Evolutionary conservation across 2,113 vertebrate genomes (phyloP), one percentile per base, ranked within the genome.

Genomic region (Numida meleagris): DNA sequence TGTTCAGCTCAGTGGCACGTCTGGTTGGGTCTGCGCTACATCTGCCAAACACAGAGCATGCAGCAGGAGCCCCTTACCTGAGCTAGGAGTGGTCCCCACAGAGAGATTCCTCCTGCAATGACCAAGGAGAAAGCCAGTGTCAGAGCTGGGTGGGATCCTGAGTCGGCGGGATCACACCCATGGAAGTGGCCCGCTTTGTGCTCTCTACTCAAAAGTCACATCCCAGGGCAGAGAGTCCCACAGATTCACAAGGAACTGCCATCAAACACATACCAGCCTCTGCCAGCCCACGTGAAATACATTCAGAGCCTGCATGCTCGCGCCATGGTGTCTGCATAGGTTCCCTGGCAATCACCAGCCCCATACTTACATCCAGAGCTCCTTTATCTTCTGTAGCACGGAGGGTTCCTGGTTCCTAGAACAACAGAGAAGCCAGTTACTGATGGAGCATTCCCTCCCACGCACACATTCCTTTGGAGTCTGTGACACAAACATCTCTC

Each of bases 301-400:
- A 8, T 14, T 15, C 46, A 55, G 53, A 77, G 33, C 38, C 25
- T 21, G 36, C 45, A 3, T 1, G 5, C 38, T 34, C 46, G 31
- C 3, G 0, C 42, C 18, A 14, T 2, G 5, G 24, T 36, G 14
- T 6, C 53, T 23, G 25, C 20, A 43, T 5, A 15, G 1, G 1
- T 18, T 33, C 27, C 67, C 38, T 57, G 45, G 76, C 57, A 29
- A 36, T 2, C 15, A 31, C 18, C 45, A 79, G 46, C 31, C 40
- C 62, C 6, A 2, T 29, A 96, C 96, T 97, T 70, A 97, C 96
- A 88, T 65, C 96, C 96, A 97, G 31, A 97, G 93, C 68, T 96
- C 94, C 91, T 95, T 97, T 43, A 93, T 95, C 89, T 96, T 97
- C 85, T 83, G 65, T 40, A 72, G 4, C 79, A 97, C 93, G 17